Conservation (phyloP, 92 coral and sea anemone genomes). For the Chrysogorgia sp. region DNA sequence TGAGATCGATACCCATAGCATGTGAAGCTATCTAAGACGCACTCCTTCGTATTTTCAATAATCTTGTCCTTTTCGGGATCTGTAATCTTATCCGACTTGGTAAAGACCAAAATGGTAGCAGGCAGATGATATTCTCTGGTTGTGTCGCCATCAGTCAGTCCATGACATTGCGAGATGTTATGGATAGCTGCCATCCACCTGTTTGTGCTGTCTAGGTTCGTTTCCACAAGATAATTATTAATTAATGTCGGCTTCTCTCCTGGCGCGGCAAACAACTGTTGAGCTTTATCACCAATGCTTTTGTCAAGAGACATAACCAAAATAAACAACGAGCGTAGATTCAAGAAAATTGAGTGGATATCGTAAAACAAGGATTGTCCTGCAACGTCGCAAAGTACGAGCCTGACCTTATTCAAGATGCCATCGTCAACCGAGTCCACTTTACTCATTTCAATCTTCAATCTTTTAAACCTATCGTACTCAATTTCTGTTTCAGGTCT, state of each 20-base stretch:
- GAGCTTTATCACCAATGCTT: background rate
- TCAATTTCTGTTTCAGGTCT: no score
- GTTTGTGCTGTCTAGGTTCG: background rate
- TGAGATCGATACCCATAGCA: background rate
- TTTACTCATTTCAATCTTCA: no score
- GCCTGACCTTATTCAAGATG: no score
- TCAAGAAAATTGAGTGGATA: background rate
- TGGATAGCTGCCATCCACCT: background rate
- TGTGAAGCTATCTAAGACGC: background rate
- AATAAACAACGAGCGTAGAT: background rate
- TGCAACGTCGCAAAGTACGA: background rate
- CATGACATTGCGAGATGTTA: background rate
- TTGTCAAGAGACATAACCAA: background rate
- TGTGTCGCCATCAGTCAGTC: background rate
- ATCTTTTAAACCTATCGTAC: no score
- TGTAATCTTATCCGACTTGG: background rate
- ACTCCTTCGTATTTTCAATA: background rate
- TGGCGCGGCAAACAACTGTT: background rate
- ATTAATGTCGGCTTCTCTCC: background rate
- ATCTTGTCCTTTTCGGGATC: background rate
- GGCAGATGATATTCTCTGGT: background rate
- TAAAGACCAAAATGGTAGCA: background rate
- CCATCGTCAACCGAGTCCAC: no score
- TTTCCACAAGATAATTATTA: background rate
- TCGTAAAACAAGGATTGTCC: background rate